Percentiles rank a stretch among this genome's conserved stretches.
Evolutionary conservation across 2,797 vertebrate genomes (phyloP).

Genomic region (Merluccius polli): DNA sequence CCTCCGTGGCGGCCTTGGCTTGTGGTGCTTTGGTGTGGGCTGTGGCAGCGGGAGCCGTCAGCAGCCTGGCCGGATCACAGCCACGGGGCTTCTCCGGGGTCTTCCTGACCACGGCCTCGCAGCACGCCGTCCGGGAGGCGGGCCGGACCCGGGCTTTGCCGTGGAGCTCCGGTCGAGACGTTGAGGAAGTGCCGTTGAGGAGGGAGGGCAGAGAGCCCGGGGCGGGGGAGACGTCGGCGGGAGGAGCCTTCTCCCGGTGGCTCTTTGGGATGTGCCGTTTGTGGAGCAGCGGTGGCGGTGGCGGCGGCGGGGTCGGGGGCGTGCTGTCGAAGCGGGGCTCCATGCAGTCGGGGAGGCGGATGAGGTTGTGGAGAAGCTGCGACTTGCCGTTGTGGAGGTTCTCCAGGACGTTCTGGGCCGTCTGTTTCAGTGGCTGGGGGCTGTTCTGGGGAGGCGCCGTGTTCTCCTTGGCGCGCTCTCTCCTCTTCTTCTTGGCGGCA

Average conservation of each 20-base stretch:
- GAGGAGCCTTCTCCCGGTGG: conserved; percentile 70
- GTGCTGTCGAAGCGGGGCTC: conserved; percentile 50
- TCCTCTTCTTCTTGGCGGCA: conserved; percentile 92
- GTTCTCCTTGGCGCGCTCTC: conserved; percentile 79
- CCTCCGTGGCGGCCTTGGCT: conserved; percentile 26
- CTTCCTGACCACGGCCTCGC: conserved; percentile 66
- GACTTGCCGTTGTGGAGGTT: conserved; percentile 73
- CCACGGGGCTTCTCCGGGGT: conserved; percentile 64
- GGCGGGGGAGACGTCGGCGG: conserved; percentile 68
- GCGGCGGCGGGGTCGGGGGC: conserved; percentile 1
- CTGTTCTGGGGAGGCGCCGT: conserved; percentile 66
- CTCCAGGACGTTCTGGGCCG: conserved; percentile 74
- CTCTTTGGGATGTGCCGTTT: conserved; percentile 72
- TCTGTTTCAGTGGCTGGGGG: conserved; percentile 78
- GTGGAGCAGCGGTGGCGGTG: conserved; percentile 31
- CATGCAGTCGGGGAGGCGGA: conserved; percentile 60
- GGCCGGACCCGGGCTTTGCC: conserved; percentile 72
- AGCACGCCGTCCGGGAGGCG: conserved; percentile 45
- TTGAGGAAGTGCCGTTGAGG: conserved; percentile 67
- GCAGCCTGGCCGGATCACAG: conserved; percentile 38
- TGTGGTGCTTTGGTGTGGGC: conserved; percentile 62
- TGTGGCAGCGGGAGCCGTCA: conserved; percentile 42
- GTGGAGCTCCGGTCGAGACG: conserved; percentile 75
- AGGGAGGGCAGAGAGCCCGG: conserved; percentile 67
- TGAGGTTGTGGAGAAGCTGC: conserved; percentile 64